Percentiles rank a stretch among this genome's conserved stretches.
phyloP scores from a whole-genome alignment of 2,797 vertebrate genomes.

The Okamejei kenojei region DNA sequence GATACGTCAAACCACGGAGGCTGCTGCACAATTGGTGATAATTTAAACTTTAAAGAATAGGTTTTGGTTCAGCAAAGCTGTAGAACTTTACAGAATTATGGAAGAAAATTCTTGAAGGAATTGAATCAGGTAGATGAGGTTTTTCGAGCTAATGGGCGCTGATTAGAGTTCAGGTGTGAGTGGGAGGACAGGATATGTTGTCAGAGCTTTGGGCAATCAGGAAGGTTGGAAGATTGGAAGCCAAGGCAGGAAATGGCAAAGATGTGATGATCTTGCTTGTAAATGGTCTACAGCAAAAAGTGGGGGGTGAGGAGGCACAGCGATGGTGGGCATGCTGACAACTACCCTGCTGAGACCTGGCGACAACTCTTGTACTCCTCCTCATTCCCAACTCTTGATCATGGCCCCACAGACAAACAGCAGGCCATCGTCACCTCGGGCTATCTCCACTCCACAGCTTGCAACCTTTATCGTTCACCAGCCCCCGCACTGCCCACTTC shows the following conservation, averaged over 20 bases:
- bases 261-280: not conserved
- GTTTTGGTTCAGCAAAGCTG: not conserved
- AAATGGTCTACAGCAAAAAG: not conserved
- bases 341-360: too few species aligned
- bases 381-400: too few species aligned
- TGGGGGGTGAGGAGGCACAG: not conserved
- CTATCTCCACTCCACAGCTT: too few species aligned
- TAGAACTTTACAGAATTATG: not conserved
- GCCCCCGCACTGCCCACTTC: too few species aligned
- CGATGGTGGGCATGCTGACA: too few species aligned
- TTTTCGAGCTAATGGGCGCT: not conserved
- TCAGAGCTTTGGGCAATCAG: not conserved
- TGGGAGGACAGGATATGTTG: not conserved
- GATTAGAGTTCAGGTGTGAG: not conserved
- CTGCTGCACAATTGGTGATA: not conserved
- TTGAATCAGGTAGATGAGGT: not conserved
- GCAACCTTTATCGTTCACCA: too few species aligned
- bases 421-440: too few species aligned
- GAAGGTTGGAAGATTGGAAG: not conserved
- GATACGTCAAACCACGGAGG: not conserved
- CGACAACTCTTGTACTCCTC: too few species aligned
- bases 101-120: not conserved
- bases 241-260: not conserved
- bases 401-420: too few species aligned
- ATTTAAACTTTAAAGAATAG: not conserved